Conservation (phyloP, 2,113 vertebrate genomes). For the Scomber scombrus region DNA sequence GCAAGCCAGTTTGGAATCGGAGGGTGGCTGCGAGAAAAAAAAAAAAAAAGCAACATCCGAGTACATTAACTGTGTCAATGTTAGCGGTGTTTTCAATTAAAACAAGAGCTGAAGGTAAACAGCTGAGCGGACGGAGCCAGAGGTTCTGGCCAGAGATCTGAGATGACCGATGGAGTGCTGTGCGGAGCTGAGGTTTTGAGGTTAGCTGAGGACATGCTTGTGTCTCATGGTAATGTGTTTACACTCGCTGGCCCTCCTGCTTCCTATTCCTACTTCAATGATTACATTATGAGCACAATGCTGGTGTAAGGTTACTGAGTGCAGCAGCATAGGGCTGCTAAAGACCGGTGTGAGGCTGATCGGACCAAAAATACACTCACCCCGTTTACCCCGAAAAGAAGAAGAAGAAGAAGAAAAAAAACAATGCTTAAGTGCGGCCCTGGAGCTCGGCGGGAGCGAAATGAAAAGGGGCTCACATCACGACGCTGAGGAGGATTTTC, state of each 20-base stretch:
- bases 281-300: conserved; percentile 85
- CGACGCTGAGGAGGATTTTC: conserved; percentile 62
- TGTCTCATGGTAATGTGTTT: conserved; percentile 84
- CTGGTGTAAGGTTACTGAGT: conserved; percentile 83
- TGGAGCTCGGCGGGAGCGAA: conserved; percentile 49
- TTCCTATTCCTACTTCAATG: conserved; percentile 83
- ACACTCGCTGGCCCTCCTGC: conserved; percentile 80
- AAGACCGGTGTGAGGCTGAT: conserved; percentile 63
- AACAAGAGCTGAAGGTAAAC: conserved; percentile 80
- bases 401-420: not conserved
- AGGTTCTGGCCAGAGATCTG: conserved; percentile 75
- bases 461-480: conserved; percentile 71
- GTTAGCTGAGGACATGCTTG: conserved; percentile 81
- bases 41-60: conserved; percentile 47
- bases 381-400: conserved; percentile 33
- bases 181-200: conserved; percentile 67
- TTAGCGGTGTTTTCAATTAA: conserved; percentile 85
- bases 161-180: conserved; percentile 47
- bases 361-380: conserved; percentile 57
- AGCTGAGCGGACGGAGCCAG: conserved; percentile 75
- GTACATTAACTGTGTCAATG: conserved; percentile 82
- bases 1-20: conserved; percentile 47
- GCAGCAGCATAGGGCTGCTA: conserved; percentile 58
- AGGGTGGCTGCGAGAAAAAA: conserved; percentile 32
- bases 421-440: conserved; percentile 53